Conservation (phyloP, 1,140 invertebrate species). For the Meteorus sp. region DNA sequence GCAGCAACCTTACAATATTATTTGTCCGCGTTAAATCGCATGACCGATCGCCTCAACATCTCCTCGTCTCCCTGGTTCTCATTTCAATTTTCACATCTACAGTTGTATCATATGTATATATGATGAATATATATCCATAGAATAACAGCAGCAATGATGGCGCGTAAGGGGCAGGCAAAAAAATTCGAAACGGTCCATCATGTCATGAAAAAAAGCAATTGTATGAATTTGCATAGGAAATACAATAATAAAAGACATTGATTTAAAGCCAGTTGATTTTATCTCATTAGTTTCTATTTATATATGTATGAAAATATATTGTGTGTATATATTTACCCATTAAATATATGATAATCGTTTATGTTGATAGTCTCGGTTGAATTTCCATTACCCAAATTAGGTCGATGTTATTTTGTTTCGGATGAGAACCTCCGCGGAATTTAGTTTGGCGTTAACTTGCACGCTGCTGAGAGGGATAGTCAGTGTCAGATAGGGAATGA, state of each 20-base stretch:
- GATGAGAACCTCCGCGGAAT: conserved; percentile 47
- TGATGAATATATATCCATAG: too few relatives aligned
- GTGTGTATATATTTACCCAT: neutral
- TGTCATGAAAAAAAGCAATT: neutral
- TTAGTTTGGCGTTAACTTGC: conserved; percentile 42
- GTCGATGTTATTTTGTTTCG: neutral
- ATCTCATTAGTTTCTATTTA: neutral
- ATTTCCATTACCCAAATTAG: conserved; percentile 17
- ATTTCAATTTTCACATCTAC: conserved; percentile 13
- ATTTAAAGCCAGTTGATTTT: conserved; percentile 1
- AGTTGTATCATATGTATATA: neutral
- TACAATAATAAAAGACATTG: conserved; percentile 18
- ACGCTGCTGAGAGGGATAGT: too few relatives aligned
- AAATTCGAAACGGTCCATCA: too few relatives aligned
- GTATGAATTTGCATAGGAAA: conserved; percentile 19
- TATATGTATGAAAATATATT: neutral
- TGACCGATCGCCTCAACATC: conserved; percentile 26
- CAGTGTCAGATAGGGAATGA: too few relatives aligned
- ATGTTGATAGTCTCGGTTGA: neutral
- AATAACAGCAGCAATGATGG: neutral
- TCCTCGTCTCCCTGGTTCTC: conserved; percentile 15
- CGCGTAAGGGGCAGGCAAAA: neutral
- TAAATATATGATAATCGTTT: neutral
- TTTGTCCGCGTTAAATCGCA: conserved; percentile 31
- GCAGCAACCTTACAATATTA: conserved; percentile 33